Conservation (phyloP, 2,888 invertebrate genomes). For the Lordiphosa fenestrarum region DNA sequence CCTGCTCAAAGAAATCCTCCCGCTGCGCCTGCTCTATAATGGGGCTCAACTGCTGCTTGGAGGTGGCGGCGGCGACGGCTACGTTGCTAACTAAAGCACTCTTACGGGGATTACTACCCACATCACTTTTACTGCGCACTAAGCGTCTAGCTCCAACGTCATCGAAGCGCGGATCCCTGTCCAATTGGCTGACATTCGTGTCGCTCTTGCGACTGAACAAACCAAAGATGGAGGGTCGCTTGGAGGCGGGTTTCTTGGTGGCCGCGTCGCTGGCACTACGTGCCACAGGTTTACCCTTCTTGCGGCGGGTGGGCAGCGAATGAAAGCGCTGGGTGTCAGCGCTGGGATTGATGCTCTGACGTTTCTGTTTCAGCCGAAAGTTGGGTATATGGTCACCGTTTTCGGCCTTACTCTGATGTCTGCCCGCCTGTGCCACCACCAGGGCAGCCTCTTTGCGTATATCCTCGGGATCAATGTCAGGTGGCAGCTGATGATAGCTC, state of each 20-base stretch:
- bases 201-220: constrained; percentile 84
- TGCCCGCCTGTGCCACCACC: constrained; percentile 87
- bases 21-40: constrained; percentile 89
- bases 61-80: constrained; percentile 75
- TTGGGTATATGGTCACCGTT: constrained; percentile 77
- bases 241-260: constrained; percentile 76
- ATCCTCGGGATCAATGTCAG: constrained; percentile 86
- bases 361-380: constrained; percentile 72
- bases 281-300: constrained; percentile 81
- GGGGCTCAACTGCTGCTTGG: constrained; percentile 86
- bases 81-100: constrained; percentile 1
- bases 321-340: constrained; percentile 82
- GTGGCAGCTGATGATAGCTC: constrained; percentile 83
- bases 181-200: constrained; percentile 80
- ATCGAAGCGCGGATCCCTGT: constrained; percentile 80
- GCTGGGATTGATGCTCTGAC: constrained; percentile 23
- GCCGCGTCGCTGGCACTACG: constrained; percentile 84
- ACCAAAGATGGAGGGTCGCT: constrained; percentile 85
- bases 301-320: constrained; percentile 85
- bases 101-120: constrained; percentile 78
- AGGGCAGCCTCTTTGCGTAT: constrained; percentile 88
- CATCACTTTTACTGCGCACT: constrained; percentile 85
- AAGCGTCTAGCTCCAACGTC: constrained; percentile 82
- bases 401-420: constrained; percentile 85
- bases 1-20: constrained; percentile 83